Evolutionary conservation across 2,888 invertebrate genomes (phyloP).

Genomic region (Megalurothrips usitatus): DNA sequence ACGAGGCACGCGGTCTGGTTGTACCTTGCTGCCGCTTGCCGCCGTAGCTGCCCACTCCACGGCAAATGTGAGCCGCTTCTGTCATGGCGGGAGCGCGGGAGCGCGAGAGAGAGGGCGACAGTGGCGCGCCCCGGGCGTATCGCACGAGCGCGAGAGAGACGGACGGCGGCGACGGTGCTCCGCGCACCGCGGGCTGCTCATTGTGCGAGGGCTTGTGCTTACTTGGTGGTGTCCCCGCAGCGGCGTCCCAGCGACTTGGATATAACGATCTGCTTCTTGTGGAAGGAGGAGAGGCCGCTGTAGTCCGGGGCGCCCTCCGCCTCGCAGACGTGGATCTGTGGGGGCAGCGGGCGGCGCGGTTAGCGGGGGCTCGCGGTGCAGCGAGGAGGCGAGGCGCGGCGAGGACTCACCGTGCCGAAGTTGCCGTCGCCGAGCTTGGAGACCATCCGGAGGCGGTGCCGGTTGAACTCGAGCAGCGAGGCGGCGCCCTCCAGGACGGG

Average conservation of each 20-base stretch:
- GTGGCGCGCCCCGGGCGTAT: too few relatives aligned
- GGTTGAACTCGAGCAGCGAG: constrained; percentile 72
- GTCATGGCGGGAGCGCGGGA: too few relatives aligned
- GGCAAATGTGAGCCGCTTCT: too few relatives aligned
- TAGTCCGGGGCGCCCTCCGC: constrained; percentile 67
- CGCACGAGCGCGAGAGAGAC: background rate
- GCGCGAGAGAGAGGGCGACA: too few relatives aligned
- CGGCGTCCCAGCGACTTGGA: constrained; percentile 74
- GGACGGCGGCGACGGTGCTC: background rate
- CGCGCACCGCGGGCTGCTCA: background rate
- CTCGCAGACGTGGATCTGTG: constrained; percentile 69
- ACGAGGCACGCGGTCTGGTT: too few relatives aligned
- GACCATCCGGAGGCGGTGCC: constrained; percentile 74
- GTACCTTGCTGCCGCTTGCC: too few relatives aligned
- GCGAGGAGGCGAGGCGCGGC: too few relatives aligned
- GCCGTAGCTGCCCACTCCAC: too few relatives aligned
- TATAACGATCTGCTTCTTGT: constrained; percentile 64
- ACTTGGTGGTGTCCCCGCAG: constrained; percentile 63
- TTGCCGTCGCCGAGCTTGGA: constrained; percentile 84
- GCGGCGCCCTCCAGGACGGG: constrained; percentile 60
- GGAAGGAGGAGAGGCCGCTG: constrained; percentile 60
- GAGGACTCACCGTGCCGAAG: constrained; percentile 68
- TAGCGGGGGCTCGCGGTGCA: too few relatives aligned
- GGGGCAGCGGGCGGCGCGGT: constrained; percentile 33
- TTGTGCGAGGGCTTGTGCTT: constrained; percentile 39